Conservation (phyloP, 2,888 invertebrate genomes). For the Caenorhabditis parvicauda region DNA sequence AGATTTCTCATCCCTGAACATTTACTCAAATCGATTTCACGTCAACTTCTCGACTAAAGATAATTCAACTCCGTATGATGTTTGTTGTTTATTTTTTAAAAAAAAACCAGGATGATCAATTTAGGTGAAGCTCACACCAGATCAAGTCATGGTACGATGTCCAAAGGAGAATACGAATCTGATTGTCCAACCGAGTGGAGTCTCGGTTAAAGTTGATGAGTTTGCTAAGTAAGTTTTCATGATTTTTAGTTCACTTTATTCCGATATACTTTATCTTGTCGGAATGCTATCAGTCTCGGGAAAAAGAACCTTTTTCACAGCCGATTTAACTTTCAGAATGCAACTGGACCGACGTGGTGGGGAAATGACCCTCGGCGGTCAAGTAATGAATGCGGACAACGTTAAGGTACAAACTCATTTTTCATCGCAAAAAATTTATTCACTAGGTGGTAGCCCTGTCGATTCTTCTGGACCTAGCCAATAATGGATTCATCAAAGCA, state of each 20-base stretch:
- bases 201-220: conserved; percentile 11
- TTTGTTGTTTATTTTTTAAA: neutral
- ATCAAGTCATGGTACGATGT: conserved; percentile 10
- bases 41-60: conserved; percentile 13
- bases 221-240: conserved; percentile 7
- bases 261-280: neutral
- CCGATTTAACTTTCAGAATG: conserved; percentile 8
- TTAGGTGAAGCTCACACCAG: conserved; percentile 12
- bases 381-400: conserved; percentile 14
- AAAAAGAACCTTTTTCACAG: neutral
- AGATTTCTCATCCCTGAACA: conserved; percentile 12
- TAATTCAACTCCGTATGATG: conserved; percentile 8
- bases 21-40: conserved; percentile 19
- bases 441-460: conserved; percentile 9
- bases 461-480: conserved; percentile 14
- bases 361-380: conserved; percentile 17
- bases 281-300: neutral
- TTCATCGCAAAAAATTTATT: neutral
- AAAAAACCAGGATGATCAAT: neutral
- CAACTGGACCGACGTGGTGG: conserved; percentile 28
- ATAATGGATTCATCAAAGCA: conserved; percentile 23
- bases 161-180: conserved; percentile 16
- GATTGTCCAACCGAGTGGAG: conserved; percentile 14
- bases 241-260: neutral
- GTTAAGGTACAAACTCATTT: conserved; percentile 12